phyloP scores from a whole-genome alignment of 1,140 invertebrate genomes.

The Lycorma delicatula region DNA sequence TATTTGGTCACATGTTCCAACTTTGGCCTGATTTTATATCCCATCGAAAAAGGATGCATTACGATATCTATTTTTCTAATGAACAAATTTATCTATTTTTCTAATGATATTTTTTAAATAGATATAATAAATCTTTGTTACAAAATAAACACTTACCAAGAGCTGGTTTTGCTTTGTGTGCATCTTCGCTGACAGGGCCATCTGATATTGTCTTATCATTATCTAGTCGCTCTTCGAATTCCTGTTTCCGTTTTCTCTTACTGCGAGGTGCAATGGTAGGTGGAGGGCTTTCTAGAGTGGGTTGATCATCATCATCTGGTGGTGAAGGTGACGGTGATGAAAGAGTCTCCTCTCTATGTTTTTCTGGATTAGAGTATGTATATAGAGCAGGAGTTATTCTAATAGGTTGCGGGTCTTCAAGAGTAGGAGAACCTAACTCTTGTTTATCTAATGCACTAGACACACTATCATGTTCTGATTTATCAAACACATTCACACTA shows the following conservation, averaged over 20 bases:
- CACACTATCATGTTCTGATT: no score
- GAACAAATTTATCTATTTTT: no score
- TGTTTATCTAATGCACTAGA: no score
- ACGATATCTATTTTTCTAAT: no score
- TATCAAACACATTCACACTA: constrained; percentile 9
- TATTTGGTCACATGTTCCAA: no score
- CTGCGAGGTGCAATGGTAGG: constrained; percentile 25
- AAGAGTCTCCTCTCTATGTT: constrained; percentile 46
- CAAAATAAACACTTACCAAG: not conserved
- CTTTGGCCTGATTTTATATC: no score
- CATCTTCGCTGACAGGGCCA: constrained; percentile 20
- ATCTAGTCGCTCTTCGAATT: constrained; percentile 41
- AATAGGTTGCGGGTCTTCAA: constrained; percentile 57
- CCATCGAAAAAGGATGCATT: no score
- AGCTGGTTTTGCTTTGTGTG: not conserved
- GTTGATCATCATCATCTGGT: constrained; percentile 18
- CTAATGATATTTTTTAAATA: no score
- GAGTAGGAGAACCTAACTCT: constrained; percentile 37
- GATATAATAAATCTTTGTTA: no score
- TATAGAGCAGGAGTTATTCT: constrained; percentile 61
- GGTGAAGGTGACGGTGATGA: constrained; percentile 37
- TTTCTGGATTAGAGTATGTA: constrained; percentile 66
- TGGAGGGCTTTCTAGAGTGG: not conserved
- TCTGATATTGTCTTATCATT: constrained; percentile 35
- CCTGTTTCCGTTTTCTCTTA: constrained; percentile 40